Base-by-base conservation (phyloP, 2,888 invertebrate species). In the Ichneumon xanthorius region DNA sequence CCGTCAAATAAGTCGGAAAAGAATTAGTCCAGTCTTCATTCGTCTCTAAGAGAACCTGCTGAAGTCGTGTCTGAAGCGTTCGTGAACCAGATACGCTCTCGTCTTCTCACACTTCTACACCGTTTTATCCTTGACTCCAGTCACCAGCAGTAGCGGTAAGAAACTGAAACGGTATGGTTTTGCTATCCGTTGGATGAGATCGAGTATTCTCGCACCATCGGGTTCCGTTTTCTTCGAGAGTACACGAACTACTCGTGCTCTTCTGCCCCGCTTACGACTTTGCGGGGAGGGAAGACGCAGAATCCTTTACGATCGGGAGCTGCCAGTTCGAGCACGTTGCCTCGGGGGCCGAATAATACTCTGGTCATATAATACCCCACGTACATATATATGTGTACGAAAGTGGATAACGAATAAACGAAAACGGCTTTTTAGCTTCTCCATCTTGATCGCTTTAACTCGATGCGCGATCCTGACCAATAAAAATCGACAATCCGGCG, bases 361-460 rank as follows among this genome's bases (percentile, higher is more conserved):
- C 30, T 19, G 45, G 22, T 67, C 82, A 83, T 65, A 84, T 48
- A 48, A 82, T 50, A 67, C 70, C 53, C 26, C 33, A 53, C 48
- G n/a, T 50, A 72, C 45, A 30, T 11, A 30, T 63, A 26, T 65
- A 53, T 19, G 48, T n/a, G 63, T 55, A 71, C 65, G 63, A 65
- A 86, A 87, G 63, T 84, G 80, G 89, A 90, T 91, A 90, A 90
- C 89, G 91, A 92, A 90, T 90, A 90, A 91, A 90, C 88, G 91
- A 89, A 88, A 89, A 90, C 90, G 90, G 89, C 92, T 92, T 92
- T 92, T 92, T 92, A 92, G 90, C 91, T 91, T 92, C 90, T 91
- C 90, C 92, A 93, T 92, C 91, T 92, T 92, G 93, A 93, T 93
- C 93, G 93, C 89, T 93, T 93, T 91, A 91, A 90, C 91, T 91